Percentiles rank a stretch among this genome's conserved stretches.
Conservation (phyloP, 2,113 vertebrate species). For the Dasypus novemcinctus region DNA sequence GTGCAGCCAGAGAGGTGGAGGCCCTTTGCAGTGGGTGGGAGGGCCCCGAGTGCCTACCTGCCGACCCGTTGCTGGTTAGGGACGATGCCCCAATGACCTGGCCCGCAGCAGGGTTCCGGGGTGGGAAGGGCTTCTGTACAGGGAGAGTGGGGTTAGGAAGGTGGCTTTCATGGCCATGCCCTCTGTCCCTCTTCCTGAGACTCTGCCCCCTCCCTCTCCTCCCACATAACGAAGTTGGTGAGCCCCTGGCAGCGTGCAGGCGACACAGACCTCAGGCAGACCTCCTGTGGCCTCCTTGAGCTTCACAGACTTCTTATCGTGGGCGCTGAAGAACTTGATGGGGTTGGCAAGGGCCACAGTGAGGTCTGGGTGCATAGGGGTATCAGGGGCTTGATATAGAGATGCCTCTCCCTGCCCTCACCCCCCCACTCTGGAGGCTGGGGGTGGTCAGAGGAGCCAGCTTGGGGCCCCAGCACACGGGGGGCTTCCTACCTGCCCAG, state of each 20-base stretch:
- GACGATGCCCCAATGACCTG: slow-evolving; percentile 69
- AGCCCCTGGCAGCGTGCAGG: not conserved
- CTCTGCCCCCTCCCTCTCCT: not conserved
- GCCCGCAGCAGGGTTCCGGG: not conserved
- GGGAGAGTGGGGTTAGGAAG: not conserved
- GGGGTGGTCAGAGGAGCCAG: not conserved
- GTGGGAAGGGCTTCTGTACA: slow-evolving; percentile 73
- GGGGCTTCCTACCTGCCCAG: slow-evolving; percentile 89
- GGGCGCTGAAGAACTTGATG: slow-evolving; percentile 85
- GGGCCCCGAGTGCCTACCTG: slow-evolving; percentile 67
- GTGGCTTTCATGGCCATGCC: not conserved
- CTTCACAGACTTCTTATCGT: slow-evolving; percentile 81
- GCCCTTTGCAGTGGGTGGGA: not conserved
- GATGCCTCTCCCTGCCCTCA: not conserved
- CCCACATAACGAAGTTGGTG: not conserved
- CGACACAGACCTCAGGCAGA: slow-evolving; percentile 76
- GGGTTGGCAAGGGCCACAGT: slow-evolving; percentile 88
- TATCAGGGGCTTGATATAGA: not conserved
- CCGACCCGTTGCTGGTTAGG: slow-evolving; percentile 68
- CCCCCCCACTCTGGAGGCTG: not conserved
- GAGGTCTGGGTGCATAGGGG: slow-evolving; percentile 60
- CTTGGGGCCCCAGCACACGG: not conserved
- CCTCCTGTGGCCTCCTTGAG: slow-evolving; percentile 69
- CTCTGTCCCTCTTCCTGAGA: not conserved
- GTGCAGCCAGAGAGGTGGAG: not conserved